Conservation (phyloP, 2,888 invertebrate genomes). For the Idaea dimidiata region DNA sequence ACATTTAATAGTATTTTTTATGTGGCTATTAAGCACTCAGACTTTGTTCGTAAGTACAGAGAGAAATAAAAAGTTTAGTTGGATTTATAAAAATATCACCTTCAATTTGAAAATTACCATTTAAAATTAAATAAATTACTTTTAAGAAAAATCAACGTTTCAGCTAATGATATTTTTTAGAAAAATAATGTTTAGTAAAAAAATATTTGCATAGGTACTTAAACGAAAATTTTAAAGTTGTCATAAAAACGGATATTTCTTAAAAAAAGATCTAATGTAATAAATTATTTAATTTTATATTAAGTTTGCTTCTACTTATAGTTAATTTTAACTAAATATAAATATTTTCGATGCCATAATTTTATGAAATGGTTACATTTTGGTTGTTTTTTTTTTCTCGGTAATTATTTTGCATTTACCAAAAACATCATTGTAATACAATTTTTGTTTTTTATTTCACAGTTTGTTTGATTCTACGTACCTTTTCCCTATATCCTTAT, state of each 20-base stretch:
- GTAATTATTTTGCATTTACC: conserved; percentile 75
- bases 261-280: conserved; percentile 24
- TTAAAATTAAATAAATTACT: no score
- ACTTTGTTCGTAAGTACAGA: neutral
- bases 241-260: neutral
- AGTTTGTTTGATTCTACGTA: conserved; percentile 33
- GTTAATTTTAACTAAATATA: conserved; percentile 51
- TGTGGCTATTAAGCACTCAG: neutral
- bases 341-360: conserved; percentile 57
- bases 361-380: conserved; percentile 54
- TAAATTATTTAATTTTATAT: conserved; percentile 55
- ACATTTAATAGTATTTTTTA: neutral
- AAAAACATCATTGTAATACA: conserved; percentile 69
- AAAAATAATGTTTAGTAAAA: neutral
- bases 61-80: neutral
- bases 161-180: neutral
- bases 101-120: no score
- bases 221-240: neutral
- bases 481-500: neutral
- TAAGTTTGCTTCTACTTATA: conserved; percentile 67
- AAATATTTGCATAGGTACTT: neutral
- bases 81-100: no score
- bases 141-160: no score
- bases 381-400: conserved; percentile 66
- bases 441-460: conserved; percentile 54